These are phyloP conservation scores for Myotis vivesi DNA, from an alignment of 2,797 vertebrate genomes.

Conservation along the genomic window DNA sequence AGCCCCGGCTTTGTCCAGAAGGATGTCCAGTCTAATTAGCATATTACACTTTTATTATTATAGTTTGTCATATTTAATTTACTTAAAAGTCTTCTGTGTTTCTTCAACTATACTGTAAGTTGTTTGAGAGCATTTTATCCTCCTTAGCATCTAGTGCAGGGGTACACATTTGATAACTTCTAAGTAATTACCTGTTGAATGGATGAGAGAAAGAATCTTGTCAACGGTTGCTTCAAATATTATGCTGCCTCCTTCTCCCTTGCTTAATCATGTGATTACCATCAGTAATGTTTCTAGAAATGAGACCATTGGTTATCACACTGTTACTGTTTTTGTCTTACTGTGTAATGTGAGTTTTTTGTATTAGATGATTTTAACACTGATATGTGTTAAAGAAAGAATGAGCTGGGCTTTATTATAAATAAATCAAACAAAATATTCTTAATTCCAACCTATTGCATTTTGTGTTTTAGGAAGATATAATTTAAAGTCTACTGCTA, in stretches of 20 bases:
- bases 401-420: conserved; percentile 12
- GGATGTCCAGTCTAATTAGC: too few relatives aligned
- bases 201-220: conserved; percentile 23
- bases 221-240: neutral
- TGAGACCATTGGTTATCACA: conserved; percentile 9
- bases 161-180: neutral
- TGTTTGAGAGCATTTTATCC: conserved; percentile 31
- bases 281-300: conserved; percentile 6
- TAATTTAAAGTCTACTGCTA: conserved; percentile 21
- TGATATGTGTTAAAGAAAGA: neutral
- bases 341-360: neutral
- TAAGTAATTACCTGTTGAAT: conserved; percentile 43
- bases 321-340: conserved; percentile 30
- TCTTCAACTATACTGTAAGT: conserved; percentile 17
- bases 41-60: too few relatives aligned
- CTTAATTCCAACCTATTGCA: neutral
- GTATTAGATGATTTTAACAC: conserved; percentile 13
- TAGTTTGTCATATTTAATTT: conserved; percentile 18
- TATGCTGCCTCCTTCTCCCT: neutral
- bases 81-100: neutral
- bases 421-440: conserved; percentile 38
- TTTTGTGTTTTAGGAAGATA: conserved; percentile 52
- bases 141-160: neutral
- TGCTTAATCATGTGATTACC: conserved; percentile 39
- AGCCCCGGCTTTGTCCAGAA: too few relatives aligned